Percentiles rank a stretch among this genome's conserved stretches.
phyloP scores from a whole-genome alignment of 2,888 invertebrate genomes.

The Epirrhoe tristata region DNA sequence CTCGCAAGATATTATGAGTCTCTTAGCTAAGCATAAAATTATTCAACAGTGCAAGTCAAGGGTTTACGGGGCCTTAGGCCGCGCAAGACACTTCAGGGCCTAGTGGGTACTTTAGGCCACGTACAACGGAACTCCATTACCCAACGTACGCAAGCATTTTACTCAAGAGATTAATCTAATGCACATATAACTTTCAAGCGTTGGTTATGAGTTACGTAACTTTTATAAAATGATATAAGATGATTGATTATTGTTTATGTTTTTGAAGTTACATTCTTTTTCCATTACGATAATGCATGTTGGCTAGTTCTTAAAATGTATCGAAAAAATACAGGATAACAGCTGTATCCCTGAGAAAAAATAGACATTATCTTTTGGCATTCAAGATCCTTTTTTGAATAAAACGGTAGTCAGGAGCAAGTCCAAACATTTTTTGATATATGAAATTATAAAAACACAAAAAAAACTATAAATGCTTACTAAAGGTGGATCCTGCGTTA shows the following conservation, averaged over 20 bases:
- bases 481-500: too few relatives aligned
- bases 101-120: constrained; percentile 34
- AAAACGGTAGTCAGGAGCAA: too few relatives aligned
- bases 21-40: constrained; percentile 32
- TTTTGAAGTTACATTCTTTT: background rate
- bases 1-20: constrained; percentile 24
- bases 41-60: constrained; percentile 21
- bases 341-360: too few relatives aligned
- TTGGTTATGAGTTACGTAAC: constrained; percentile 5
- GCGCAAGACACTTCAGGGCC: background rate
- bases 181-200: constrained; percentile 34
- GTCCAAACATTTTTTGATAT: too few relatives aligned
- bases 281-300: constrained; percentile 8
- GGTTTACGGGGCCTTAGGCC: constrained; percentile 25
- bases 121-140: constrained; percentile 79
- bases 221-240: background rate
- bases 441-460: too few relatives aligned
- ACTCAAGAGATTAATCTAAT: constrained; percentile 61
- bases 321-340: background rate
- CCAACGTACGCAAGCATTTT: constrained; percentile 55
- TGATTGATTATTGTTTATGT: constrained; percentile 16
- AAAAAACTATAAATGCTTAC: too few relatives aligned
- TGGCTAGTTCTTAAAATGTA: background rate
- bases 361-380: too few relatives aligned
- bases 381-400: too few relatives aligned